Evolutionary conservation across 2,888 invertebrate genomes (phyloP).

Genomic region (Pristionchus mayeri): DNA sequence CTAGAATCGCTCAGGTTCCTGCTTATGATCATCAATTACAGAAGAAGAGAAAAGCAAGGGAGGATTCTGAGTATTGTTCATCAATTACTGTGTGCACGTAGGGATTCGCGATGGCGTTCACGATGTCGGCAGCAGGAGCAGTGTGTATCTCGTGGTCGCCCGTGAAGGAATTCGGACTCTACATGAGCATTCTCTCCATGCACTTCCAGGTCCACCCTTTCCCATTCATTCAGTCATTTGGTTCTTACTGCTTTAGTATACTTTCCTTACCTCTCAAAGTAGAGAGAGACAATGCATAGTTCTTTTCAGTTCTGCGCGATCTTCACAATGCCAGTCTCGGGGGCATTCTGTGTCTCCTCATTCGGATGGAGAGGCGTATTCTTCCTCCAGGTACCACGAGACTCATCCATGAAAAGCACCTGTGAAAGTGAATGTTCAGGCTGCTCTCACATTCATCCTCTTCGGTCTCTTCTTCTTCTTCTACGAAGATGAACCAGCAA

Average conservation of each 20-base stretch:
- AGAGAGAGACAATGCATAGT: background rate
- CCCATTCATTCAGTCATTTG: no score
- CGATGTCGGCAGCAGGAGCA: slow-evolving; percentile 38
- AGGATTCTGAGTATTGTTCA: background rate
- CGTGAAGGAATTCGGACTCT: slow-evolving; percentile 43
- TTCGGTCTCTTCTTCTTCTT: slow-evolving; percentile 27
- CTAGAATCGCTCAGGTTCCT: slow-evolving; percentile 37
- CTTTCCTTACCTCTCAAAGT: no score
- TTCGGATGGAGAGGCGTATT: slow-evolving; percentile 47
- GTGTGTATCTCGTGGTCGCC: slow-evolving; percentile 43
- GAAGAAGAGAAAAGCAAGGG: background rate
- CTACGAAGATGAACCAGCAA: slow-evolving; percentile 41
- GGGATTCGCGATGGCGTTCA: slow-evolving; percentile 51
- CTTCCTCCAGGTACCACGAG: slow-evolving; percentile 55
- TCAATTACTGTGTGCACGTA: background rate
- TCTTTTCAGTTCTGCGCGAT: slow-evolving; percentile 44
- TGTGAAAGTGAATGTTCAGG: background rate
- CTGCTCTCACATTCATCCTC: slow-evolving; percentile 26
- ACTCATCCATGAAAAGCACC: slow-evolving; percentile 67
- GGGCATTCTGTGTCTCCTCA: slow-evolving; percentile 43
- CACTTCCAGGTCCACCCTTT: slow-evolving; percentile 49
- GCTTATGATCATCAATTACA: no score
- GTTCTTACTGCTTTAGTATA: no score
- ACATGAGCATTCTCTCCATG: slow-evolving; percentile 48
- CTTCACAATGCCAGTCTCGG: slow-evolving; percentile 46